Conservation (phyloP, 92 coral and sea anemone genomes). For the Metridium senile region DNA sequence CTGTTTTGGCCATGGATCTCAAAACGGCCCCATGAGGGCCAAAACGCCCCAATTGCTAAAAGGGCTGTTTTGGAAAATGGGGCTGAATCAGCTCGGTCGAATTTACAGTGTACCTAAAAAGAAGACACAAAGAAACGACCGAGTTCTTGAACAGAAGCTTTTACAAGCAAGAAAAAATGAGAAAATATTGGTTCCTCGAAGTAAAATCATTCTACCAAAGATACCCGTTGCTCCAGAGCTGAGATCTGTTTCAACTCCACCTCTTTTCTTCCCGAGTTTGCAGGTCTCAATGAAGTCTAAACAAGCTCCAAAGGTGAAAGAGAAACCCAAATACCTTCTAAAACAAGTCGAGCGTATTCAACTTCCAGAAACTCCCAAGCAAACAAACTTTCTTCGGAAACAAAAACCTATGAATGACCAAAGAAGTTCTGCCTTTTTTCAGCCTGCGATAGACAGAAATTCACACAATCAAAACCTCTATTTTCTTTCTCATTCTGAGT, state of each 20-base stretch:
- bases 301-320: background rate
- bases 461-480: background rate
- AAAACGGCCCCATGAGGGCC: too few species aligned
- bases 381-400: constrained; percentile 10
- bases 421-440: constrained; percentile 24
- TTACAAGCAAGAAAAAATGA: constrained; percentile 30
- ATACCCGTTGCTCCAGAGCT: constrained; percentile 14
- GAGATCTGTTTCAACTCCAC: background rate
- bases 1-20: too few species aligned
- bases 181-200: background rate
- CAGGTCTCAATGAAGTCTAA: constrained; percentile 15
- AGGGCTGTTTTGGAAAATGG: too few species aligned
- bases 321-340: constrained; percentile 11
- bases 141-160: constrained; percentile 25
- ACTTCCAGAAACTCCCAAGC: constrained; percentile 10
- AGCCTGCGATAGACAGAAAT: constrained; percentile 25
- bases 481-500: background rate
- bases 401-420: background rate
- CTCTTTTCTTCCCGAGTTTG: constrained; percentile 19
- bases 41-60: too few species aligned
- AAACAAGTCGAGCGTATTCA: constrained; percentile 9
- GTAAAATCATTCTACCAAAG: background rate
- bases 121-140: constrained; percentile 17
- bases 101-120: constrained; percentile 26
- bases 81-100: too few species aligned